Evolutionary conservation across 1,140 invertebrate species (phyloP).

Genomic region (Frieseomelitta varia): DNA sequence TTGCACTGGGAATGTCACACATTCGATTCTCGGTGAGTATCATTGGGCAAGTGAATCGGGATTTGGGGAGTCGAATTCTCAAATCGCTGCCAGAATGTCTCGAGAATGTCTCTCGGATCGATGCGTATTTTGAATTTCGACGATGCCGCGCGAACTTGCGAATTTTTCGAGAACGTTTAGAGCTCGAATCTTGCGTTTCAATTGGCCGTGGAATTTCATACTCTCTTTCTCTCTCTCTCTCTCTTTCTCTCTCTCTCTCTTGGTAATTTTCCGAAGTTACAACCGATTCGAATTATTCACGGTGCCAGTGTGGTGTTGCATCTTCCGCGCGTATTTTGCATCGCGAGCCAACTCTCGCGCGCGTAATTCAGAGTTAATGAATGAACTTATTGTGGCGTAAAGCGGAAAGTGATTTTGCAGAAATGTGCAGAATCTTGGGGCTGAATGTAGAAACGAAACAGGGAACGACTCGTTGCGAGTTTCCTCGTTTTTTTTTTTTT

Average conservation of each 20-base stretch:
- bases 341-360: background rate
- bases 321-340: background rate
- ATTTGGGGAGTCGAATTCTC: background rate
- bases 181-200: background rate
- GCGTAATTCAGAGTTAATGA: conserved; percentile 10
- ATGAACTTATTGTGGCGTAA: background rate
- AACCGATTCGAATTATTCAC: background rate
- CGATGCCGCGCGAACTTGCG: background rate
- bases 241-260: no score
- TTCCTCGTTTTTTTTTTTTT: no score
- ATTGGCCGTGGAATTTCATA: background rate
- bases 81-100: background rate
- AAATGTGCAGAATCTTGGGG: background rate
- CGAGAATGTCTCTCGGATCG: background rate
- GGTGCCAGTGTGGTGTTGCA: background rate
- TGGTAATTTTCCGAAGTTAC: background rate
- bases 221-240: no score
- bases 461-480: no score
- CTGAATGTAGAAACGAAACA: background rate
- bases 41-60: background rate
- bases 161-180: no score
- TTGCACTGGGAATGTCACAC: background rate
- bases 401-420: background rate
- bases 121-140: background rate
- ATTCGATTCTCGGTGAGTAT: no score